Evolutionary conservation across 2,113 vertebrate species (phyloP).

Genomic region (Siniperca knerii): DNA sequence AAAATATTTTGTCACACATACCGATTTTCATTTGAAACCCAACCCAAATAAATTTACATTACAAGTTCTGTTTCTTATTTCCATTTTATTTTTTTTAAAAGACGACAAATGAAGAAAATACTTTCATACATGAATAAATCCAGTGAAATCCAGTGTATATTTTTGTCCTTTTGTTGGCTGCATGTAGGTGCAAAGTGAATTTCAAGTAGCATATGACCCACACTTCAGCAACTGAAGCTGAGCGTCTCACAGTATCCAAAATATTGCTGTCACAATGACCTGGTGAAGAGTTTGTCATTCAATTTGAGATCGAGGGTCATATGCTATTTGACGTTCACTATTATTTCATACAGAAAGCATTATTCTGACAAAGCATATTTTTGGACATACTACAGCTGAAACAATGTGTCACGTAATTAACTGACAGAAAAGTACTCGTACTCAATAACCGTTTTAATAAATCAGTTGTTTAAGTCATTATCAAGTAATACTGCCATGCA

Average conservation of each 20-base stretch:
- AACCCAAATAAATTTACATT: conserved; percentile 33
- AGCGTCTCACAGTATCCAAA: background rate
- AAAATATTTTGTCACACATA: background rate
- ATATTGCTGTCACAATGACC: background rate
- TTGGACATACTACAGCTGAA: background rate
- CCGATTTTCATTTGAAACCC: background rate
- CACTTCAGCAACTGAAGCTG: background rate
- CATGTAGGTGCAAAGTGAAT: background rate
- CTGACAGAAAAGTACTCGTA: background rate
- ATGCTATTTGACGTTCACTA: background rate
- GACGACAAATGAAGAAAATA: background rate
- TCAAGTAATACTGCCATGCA: background rate
- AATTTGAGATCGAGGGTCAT: background rate
- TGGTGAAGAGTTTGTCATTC: background rate
- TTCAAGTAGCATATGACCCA: background rate
- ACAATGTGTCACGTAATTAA: background rate
- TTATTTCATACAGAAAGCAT: background rate
- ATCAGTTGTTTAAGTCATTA: background rate
- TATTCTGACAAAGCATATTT: background rate
- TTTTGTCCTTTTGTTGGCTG: background rate
- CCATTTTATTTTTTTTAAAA: conserved; percentile 29
- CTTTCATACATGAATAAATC: background rate
- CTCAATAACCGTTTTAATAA: background rate
- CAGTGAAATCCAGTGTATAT: background rate
- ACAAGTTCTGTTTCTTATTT: conserved; percentile 2